phyloP scores from a whole-genome alignment of 2,888 invertebrate genomes.

The Drosophila longiperda region DNA sequence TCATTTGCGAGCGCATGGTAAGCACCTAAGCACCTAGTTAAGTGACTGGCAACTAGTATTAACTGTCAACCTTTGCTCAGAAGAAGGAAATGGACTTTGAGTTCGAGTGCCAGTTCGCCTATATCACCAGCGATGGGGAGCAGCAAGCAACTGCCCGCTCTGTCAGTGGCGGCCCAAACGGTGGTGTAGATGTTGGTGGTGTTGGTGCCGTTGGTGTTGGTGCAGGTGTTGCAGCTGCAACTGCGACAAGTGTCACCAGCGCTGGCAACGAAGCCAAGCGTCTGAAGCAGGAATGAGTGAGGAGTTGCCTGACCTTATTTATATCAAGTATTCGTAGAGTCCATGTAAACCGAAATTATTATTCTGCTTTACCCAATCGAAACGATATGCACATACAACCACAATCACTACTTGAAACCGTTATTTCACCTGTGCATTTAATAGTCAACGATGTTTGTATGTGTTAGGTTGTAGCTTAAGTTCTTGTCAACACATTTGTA shows the following conservation, averaged over 20 bases:
- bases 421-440: conserved; percentile 65
- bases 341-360: conserved; percentile 40
- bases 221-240: not conserved
- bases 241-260: conserved; percentile 5
- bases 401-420: conserved; percentile 8
- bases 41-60: conserved; percentile 19
- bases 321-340: conserved; percentile 33
- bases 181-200: conserved; percentile 1
- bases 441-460: conserved; percentile 46
- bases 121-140: conserved; percentile 74
- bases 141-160: conserved; percentile 55
- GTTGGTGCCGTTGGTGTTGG: not conserved
- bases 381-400: conserved; percentile 33
- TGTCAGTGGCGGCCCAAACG: conserved; percentile 20
- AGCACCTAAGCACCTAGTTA: conserved; percentile 39
- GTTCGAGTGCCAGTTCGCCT: conserved; percentile 84
- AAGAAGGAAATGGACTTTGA: conserved; percentile 83
- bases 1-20: conserved; percentile 88
- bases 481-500: conserved; percentile 36
- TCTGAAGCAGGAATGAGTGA: conserved; percentile 83
- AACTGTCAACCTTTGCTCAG: conserved; percentile 59
- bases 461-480: conserved; percentile 65
- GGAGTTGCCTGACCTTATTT: conserved; percentile 9
- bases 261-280: conserved; percentile 77
- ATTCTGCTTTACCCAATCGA: conserved; percentile 18